A percentile compares a stretch with the other conserved stretches of the same genome.
These are phyloP conservation scores for Mustela nigripes DNA, from an alignment of 2,113 vertebrate species.

Conservation along the genomic window DNA sequence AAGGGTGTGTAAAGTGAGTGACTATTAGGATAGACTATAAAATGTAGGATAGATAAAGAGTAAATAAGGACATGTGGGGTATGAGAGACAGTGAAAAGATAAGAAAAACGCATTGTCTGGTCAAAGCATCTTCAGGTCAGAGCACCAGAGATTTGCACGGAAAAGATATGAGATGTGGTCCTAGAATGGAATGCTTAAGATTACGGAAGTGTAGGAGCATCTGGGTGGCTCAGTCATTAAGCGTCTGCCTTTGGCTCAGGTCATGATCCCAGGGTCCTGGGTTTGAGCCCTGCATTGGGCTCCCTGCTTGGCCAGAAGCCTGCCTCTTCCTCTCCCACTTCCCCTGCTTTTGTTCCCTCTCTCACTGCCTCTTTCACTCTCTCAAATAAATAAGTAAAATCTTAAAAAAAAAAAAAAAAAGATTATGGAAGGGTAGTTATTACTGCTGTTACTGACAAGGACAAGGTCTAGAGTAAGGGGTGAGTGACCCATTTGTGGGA, in stretches of 20 bases:
- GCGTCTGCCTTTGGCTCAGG: too few species aligned
- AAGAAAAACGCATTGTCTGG: not conserved
- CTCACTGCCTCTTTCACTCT: too few species aligned
- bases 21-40: not conserved
- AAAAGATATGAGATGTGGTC: not conserved
- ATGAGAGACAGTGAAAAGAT: not conserved
- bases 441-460: not conserved
- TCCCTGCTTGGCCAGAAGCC: too few species aligned
- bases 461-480: not conserved
- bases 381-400: too few species aligned
- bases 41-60: not conserved
- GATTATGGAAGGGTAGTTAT: not conserved
- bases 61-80: not conserved
- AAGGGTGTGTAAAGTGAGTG: not conserved
- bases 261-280: too few species aligned
- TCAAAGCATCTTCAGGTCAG: slow-evolving; percentile 25
- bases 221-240: too few species aligned
- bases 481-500: not conserved
- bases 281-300: too few species aligned
- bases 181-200: not conserved
- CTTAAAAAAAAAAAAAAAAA: not conserved
- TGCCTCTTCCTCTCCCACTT: too few species aligned
- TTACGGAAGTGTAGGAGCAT: not conserved
- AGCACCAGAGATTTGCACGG: not conserved
- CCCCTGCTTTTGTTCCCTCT: too few species aligned